Conservation (phyloP, 2,797 vertebrate genomes). For the Buceros bicornis region DNA sequence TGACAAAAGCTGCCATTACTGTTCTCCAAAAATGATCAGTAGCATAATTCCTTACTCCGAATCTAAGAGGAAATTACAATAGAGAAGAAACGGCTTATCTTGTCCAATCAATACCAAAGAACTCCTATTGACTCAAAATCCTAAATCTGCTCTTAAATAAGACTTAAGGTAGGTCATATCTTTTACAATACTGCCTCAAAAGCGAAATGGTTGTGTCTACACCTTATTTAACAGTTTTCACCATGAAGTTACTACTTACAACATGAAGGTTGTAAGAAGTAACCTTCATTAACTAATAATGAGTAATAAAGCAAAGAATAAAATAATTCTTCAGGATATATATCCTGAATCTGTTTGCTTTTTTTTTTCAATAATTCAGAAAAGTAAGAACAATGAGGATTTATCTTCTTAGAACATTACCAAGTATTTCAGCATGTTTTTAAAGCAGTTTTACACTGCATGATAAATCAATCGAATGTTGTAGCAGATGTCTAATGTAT, state of each 20-base stretch:
- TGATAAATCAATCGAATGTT: conserved; percentile 21
- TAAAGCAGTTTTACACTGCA: background rate
- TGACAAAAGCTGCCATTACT: background rate
- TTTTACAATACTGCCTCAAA: background rate
- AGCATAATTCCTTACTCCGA: background rate
- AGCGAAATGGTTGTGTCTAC: background rate
- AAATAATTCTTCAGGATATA: background rate
- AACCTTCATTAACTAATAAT: background rate
- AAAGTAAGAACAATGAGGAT: background rate
- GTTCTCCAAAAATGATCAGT: background rate
- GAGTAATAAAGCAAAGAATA: background rate
- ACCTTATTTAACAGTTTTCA: background rate
- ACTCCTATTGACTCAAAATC: background rate
- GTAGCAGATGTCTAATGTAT: conserved; percentile 49
- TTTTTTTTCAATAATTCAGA: background rate
- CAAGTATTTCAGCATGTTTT: background rate
- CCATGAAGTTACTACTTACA: background rate
- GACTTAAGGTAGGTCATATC: background rate
- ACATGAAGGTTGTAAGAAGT: too few relatives aligned
- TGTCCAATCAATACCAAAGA: background rate
- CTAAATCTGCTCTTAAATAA: background rate
- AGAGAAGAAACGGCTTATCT: background rate
- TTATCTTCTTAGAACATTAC: background rate
- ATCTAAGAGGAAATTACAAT: background rate
- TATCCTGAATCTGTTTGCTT: background rate